These are phyloP conservation scores for Anagrus nilaparvatae DNA, from an alignment of 1,140 invertebrate genomes.

Conservation along the genomic window DNA sequence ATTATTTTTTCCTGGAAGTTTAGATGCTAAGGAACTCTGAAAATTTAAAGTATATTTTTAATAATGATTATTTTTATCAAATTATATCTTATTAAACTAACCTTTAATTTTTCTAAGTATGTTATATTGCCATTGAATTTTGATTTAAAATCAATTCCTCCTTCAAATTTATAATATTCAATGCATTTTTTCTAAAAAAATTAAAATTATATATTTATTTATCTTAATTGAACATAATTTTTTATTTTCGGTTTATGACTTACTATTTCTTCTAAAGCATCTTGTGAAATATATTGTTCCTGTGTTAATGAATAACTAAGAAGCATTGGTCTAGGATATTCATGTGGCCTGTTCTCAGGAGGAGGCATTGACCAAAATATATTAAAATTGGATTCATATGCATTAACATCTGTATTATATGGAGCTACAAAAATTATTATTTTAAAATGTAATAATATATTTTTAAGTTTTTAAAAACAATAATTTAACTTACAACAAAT, in stretches of 20 bases:
- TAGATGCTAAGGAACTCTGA: conserved; percentile 37
- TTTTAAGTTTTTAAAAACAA: neutral
- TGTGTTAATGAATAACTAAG: conserved; percentile 76
- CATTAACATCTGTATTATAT: conserved; percentile 68
- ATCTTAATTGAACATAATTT: neutral
- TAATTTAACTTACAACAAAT: conserved; percentile 69
- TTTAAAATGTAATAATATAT: neutral
- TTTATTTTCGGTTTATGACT: conserved; percentile 16
- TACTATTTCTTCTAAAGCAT: conserved; percentile 77
- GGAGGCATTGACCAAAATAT: conserved; percentile 93
- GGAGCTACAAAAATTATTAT: conserved; percentile 55
- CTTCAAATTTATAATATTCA: conserved; percentile 73
- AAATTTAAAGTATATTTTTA: conserved; percentile 10
- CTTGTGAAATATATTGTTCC: conserved; percentile 71
- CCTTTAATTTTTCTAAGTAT: conserved; percentile 71
- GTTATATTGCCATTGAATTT: conserved; percentile 61
- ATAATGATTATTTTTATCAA: neutral
- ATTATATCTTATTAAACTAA: conserved; percentile 19
- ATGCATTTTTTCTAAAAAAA: conserved; percentile 60
- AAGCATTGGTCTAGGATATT: conserved; percentile 83
- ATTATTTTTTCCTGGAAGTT: conserved; percentile 33
- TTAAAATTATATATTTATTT: conserved; percentile 11
- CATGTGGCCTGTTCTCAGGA: conserved; percentile 77
- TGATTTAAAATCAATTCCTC: conserved; percentile 71
- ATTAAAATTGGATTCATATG: conserved; percentile 69